Evolutionary conservation across 2,888 invertebrate species (phyloP), one percentile per base, ranked within the genome.

Genomic region (Fragum fragum): DNA sequence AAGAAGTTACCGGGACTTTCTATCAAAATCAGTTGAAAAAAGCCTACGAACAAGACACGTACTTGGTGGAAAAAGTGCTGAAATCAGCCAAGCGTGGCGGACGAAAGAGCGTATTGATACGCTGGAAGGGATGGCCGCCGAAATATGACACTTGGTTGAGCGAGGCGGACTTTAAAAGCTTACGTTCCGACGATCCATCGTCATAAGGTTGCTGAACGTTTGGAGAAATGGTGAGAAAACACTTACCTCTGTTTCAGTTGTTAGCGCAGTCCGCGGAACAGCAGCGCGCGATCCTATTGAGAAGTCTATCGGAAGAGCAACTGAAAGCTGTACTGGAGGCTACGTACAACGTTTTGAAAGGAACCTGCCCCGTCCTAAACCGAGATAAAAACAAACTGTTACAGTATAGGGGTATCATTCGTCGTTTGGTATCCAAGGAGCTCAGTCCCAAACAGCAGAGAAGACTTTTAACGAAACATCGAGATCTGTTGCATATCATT

Each of bases 301-400:
- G 69, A 21, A 79, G 69, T 32, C 39, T 79, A 26, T 42, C 47
- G 1, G 53, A 53, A 21, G 36, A 26, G n/a, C 84, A 81, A 55
- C 42, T 79, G 59, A 55, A 66, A 70, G 71, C 66, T 55, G 42
- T 81, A n/a, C 36, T 76, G 32, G 79, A 85, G 68, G 72, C 79
- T 47, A 73, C 81, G n/a, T 85, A 76, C 72, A 85, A 85, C 76
- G 81, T 82, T 7, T 36, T 85, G 47, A 68, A 71, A 29, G 81
- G 81, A 47, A 81, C 76, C 23, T 80, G 75, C 32, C 52, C 71
- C 16, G 23, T 85, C 21, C 53, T 57, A 1, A 55, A 69, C 18
- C 47, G n/a, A 57, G 78, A 79, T 73, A 85, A 83, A 71, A 80
- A 66, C 32, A 76, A 39, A 69, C 69, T 85, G 21, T n/a, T 29